A percentile compares a stretch with the other conserved stretches of the same genome.
phyloP scores from a whole-genome alignment of 1,140 invertebrate species.

The Charaxes varanes region DNA sequence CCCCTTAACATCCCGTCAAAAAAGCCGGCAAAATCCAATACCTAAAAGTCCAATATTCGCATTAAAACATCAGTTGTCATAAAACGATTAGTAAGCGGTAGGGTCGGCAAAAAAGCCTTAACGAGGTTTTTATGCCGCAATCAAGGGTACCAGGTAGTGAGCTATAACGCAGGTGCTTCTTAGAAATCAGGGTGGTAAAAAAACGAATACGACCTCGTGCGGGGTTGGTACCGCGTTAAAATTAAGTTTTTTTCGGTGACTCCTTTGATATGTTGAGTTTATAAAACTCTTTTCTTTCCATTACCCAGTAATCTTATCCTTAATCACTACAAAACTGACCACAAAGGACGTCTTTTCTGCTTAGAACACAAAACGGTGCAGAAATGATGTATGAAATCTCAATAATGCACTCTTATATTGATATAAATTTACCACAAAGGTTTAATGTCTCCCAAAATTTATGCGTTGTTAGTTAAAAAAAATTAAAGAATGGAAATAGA shows the following conservation, averaged over 20 bases:
- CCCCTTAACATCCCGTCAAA: no score
- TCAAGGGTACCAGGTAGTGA: conserved; percentile 46
- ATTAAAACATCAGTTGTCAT: conserved; percentile 62
- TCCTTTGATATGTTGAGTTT: conserved; percentile 9
- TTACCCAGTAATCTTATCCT: no score
- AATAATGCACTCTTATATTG: no score
- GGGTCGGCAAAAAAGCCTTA: conserved; percentile 44
- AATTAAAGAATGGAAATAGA: no score
- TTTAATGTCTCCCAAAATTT: no score
- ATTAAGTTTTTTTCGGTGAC: conserved; percentile 18
- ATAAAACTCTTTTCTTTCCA: not conserved
- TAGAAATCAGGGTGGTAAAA: conserved; percentile 28
- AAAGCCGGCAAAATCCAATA: no score
- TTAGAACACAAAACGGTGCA: no score
- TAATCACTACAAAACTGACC: no score
- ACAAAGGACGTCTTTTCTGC: no score
- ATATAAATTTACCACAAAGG: no score
- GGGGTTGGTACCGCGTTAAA: conserved; percentile 25
- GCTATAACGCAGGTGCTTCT: conserved; percentile 39
- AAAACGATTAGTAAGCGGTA: conserved; percentile 57
- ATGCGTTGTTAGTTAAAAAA: no score
- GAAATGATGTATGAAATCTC: no score
- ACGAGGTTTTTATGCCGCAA: conserved; percentile 61
- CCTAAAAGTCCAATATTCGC: conserved; percentile 22
- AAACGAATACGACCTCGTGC: conserved; percentile 30